phyloP scores from a whole-genome alignment of 2,113 vertebrate genomes.

The Poecile atricapillus region DNA sequence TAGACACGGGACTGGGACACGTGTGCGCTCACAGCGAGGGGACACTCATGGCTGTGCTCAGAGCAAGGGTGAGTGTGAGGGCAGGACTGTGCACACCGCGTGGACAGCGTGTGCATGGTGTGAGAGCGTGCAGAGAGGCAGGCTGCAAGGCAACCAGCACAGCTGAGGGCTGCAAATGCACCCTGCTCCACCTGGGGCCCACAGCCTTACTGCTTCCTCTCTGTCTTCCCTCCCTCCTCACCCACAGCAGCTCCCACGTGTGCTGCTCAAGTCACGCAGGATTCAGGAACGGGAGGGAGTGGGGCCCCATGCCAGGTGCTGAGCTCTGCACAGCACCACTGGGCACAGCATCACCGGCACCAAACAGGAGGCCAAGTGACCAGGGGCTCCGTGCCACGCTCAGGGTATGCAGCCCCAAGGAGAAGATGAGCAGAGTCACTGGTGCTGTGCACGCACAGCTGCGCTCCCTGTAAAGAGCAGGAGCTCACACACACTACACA shows the following conservation, averaged over 20 bases:
- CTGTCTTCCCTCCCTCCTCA: neutral
- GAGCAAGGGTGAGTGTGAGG: neutral
- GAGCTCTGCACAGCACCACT: neutral
- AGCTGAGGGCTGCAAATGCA: neutral
- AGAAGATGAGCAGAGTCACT: neutral
- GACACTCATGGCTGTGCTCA: neutral
- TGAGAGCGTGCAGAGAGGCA: neutral
- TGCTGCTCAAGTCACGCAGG: neutral
- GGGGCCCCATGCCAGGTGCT: neutral
- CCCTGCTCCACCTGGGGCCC: neutral
- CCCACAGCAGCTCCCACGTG: neutral
- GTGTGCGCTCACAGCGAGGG: neutral
- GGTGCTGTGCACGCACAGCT: neutral
- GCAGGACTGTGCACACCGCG: neutral
- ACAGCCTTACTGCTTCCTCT: neutral
- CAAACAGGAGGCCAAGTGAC: neutral
- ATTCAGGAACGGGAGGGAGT: neutral
- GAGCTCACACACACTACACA: neutral
- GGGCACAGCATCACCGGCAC: neutral
- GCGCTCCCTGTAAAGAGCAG: neutral
- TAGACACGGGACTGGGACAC: neutral
- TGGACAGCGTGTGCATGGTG: neutral
- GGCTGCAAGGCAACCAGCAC: neutral
- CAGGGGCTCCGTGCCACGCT: neutral
- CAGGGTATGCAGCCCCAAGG: neutral